Conservation (phyloP, 2,113 vertebrate genomes). For the Tupaia chinensis region DNA sequence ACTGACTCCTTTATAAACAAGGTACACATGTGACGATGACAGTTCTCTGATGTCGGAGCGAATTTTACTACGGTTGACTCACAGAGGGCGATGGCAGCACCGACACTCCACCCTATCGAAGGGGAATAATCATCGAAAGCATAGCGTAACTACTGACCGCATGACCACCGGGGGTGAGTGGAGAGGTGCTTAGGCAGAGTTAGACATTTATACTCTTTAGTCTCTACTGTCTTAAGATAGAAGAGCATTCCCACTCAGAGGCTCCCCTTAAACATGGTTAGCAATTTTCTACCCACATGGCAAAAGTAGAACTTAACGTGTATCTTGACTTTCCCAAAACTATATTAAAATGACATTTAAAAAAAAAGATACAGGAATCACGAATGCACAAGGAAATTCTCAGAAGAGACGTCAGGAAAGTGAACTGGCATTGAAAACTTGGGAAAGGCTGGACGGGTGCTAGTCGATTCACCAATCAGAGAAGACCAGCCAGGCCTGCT, state of each 20-base stretch:
- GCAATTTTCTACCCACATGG: neutral
- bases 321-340: neutral
- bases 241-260: neutral
- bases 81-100: neutral
- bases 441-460: no score
- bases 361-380: neutral
- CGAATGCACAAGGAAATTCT: neutral
- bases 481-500: neutral
- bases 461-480: neutral
- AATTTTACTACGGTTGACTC: conserved; percentile 5
- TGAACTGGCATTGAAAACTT: neutral
- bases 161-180: neutral
- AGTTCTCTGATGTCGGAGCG: neutral
- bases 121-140: neutral
- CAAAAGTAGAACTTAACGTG: neutral
- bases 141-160: neutral
- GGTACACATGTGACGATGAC: neutral
- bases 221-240: conserved; percentile 10
- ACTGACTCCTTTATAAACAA: conserved; percentile 6
- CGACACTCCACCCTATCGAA: neutral
- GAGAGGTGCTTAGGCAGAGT: neutral
- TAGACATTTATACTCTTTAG: neutral
- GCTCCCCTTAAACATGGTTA: neutral
- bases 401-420: neutral
- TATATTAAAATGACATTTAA: neutral